Base-by-base conservation (phyloP, 2,888 invertebrate species). In the Rhodophaea formosa region DNA sequence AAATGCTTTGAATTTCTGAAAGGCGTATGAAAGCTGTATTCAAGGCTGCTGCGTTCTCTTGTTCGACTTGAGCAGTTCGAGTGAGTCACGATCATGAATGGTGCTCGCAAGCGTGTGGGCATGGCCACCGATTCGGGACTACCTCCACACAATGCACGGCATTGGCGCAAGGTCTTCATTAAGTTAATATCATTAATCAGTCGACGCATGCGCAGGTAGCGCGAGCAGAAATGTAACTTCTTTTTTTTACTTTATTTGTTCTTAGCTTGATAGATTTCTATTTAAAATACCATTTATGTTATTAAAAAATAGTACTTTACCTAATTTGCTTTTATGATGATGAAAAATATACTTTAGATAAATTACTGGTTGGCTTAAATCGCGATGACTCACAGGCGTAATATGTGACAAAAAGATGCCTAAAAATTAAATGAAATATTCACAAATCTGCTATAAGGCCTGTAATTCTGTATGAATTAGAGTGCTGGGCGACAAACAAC, bases 1-100 rank as follows among this genome's bases (percentile, higher is more conserved):
- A 60, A 60, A 54, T 57, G 39, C 16, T 44, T 52, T 35, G 42
- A 46, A 57, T 55, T 35, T 45, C 43, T 60, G 53, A 42, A 44
- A 35, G 51, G 51, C 51, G 35, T 17, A 53, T 16, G 30, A 60
- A 59, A 60, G 57, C 52, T 46, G 8, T 10, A 45, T 30, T 23
- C 58, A 58, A 58, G 58, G 58, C 32, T 45, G 23, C 14, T 47
- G 53, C 51, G 17, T 51, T 51, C 58, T 49, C 49, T 47, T 47
- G 53, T 49, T 49, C 42, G 45, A 8, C 43, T 51, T 32, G 16
- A 54, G 39, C 12, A 39, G 51, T 39, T 43, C 14, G 16, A 42
- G 14, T 57, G 57, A 57, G 46, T 57, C 57, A 57, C 43, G 42
- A 29, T 57, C 57, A 57, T 51, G 42, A 29, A 10, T 8, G 49